Evolutionary conservation across 2,888 invertebrate species (phyloP).

Genomic region (Amiota communis): DNA sequence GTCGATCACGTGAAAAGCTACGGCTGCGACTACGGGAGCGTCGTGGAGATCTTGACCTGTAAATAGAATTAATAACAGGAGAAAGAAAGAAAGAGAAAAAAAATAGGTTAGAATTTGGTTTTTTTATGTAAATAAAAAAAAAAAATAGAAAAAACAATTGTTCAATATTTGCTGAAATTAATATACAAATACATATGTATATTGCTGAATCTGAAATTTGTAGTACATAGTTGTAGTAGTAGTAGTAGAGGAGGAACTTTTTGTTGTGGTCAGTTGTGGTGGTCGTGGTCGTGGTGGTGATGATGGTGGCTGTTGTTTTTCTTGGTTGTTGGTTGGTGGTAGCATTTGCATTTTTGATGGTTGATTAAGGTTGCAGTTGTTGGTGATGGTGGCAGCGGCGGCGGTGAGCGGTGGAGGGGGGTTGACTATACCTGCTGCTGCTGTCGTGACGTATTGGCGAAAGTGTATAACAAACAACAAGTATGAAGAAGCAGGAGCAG

Average conservation of each 20-base stretch:
- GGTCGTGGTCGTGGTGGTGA: conserved; percentile 32
- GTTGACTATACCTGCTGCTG: neutral
- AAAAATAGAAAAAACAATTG: conserved; percentile 53
- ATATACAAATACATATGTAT: conserved; percentile 28
- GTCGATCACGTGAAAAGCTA: conserved; percentile 76
- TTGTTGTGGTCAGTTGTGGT: conserved; percentile 35
- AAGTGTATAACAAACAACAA: neutral
- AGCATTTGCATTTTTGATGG: neutral
- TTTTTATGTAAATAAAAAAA: neutral
- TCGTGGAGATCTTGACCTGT: conserved; percentile 72
- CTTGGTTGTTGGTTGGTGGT: conserved; percentile 33
- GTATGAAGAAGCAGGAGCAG: neutral
- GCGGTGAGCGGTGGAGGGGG: neutral
- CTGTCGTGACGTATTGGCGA: neutral
- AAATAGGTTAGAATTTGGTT: no score
- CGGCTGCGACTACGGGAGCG: conserved; percentile 74
- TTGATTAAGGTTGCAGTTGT: neutral
- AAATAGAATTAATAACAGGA: conserved; percentile 42
- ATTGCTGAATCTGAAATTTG: conserved; percentile 30
- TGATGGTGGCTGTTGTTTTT: no score
- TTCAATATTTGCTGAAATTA: conserved; percentile 36
- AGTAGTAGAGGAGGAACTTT: conserved; percentile 29
- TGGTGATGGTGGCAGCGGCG: conserved; percentile 1
- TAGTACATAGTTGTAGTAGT: no score
- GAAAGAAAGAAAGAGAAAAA: conserved; percentile 37